Conservation (phyloP, 2,888 invertebrate genomes). For the Nemotelus pantherinus region DNA sequence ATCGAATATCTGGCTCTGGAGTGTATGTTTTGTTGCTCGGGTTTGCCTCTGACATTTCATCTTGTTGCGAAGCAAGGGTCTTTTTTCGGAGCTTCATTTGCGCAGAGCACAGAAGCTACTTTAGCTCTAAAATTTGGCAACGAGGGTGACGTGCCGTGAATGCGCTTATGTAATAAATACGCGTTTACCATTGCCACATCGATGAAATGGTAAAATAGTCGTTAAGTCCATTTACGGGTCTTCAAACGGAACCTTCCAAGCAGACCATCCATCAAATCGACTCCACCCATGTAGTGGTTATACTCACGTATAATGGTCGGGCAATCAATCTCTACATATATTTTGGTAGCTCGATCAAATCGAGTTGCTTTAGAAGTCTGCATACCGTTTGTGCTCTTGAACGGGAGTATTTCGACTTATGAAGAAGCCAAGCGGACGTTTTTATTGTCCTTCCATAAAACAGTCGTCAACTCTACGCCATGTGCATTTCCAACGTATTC, state of each 20-base stretch:
- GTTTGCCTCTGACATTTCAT: background rate
- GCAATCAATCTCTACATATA: constrained; percentile 53
- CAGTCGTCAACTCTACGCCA: no score
- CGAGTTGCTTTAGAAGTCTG: constrained; percentile 49
- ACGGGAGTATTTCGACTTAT: constrained; percentile 56
- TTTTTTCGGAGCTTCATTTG: constrained; percentile 30
- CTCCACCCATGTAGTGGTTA: constrained; percentile 55
- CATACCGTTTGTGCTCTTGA: constrained; percentile 41
- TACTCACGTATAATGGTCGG: constrained; percentile 54
- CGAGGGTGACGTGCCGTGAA: no score
- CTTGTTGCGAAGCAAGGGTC: constrained; percentile 1
- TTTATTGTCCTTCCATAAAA: no score
- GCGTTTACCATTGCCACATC: no score
- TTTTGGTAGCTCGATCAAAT: constrained; percentile 49
- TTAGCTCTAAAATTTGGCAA: no score
- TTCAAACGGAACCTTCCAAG: no score
- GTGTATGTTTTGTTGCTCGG: constrained; percentile 23
- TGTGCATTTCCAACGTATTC: no score
- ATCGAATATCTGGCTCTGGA: no score
- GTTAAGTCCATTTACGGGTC: no score
- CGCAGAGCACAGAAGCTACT: constrained; percentile 26
- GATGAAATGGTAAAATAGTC: no score
- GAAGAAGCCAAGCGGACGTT: no score
- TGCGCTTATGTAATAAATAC: no score
- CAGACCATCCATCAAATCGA: constrained; percentile 55